A percentile compares a stretch with the other conserved stretches of the same genome.
Conservation (phyloP, 2,888 invertebrate genomes). For the Sarcophaga carnaria region DNA sequence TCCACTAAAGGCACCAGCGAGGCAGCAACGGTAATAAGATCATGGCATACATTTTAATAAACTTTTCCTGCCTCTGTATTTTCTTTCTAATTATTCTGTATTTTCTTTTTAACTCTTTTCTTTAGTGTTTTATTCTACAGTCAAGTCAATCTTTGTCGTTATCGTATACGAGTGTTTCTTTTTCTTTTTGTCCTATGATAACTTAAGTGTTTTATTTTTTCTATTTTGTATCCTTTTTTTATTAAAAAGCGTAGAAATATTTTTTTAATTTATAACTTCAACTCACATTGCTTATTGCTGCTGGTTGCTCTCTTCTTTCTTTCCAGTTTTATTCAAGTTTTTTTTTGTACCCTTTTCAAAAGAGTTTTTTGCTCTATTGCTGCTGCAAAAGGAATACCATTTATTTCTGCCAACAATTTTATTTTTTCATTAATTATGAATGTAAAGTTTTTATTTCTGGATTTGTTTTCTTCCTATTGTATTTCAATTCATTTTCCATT, state of each 20-base stretch:
- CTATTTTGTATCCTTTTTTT: not conserved
- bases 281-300: constrained; percentile 16
- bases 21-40: not conserved
- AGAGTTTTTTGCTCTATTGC: not conserved
- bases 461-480: constrained; percentile 39
- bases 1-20: not conserved
- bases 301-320: not conserved
- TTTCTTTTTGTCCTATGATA: not conserved
- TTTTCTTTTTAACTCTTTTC: not conserved
- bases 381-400: constrained; percentile 34
- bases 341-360: constrained; percentile 45
- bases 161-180: not conserved
- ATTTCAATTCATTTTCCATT: constrained; percentile 9
- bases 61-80: constrained; percentile 29
- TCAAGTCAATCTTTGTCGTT: not conserved
- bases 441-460: constrained; percentile 59
- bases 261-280: constrained; percentile 55
- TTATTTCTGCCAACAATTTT: constrained; percentile 60
- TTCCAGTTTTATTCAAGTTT: not conserved
- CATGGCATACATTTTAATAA: constrained; percentile 38
- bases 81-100: constrained; percentile 51
- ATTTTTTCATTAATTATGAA: constrained; percentile 67
- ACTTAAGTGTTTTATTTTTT: constrained; percentile 24
- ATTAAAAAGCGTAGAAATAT: constrained; percentile 53
- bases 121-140: not conserved